Base-by-base conservation (phyloP, 2,888 invertebrate species). In the Rugalucina vietnamica region DNA sequence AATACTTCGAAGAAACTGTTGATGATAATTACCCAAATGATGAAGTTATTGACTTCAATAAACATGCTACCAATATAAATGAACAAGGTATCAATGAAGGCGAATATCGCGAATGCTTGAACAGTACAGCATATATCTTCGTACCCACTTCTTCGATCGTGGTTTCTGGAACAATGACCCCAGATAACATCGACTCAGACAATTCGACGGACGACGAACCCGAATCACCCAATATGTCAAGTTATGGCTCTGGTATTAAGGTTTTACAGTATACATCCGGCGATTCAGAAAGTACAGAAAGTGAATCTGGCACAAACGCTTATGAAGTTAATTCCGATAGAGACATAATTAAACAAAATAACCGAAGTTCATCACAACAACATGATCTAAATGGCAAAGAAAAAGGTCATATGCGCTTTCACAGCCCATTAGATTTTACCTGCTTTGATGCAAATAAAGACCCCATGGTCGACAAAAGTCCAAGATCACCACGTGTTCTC, bases 221-320 rank as follows among this genome's bases (percentile, higher is more conserved):
- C 34, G 29, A 18, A 18, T 65, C 71, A 34, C 57, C 36, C 2
- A 81, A 85, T 37, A 81, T 81, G 76, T 81, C 78, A 14, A 81
- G 77, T 49, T 71, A 73, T 76, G 81, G 78, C n/a, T 78, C 82
- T 8, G 82, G 78, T n/a, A 60, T 87, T 32, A 76, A 69, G 43
- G 81, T 87, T 24, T 60, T 79, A 12, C 85, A 87, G 29, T 85
- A 85, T 71, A 83, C 87, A 4, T 87, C 87, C 0, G 82, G 82
- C n/a, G 84, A 84, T 39, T 83, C 82, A 8, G 85, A 82, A 43
- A 71, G 39, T 5, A 73, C 50, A 49, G 70, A 43, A 12, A 21
- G n/a, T 43, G 43, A 43, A 43, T 12, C 43, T 8, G 18, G 18
- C 10, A 43, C 43, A 43, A 43, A 18, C n/a, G n/a, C n/a, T n/a